Evolutionary conservation across 1,140 invertebrate species (phyloP).

Genomic region (Coboldia fuscipes): DNA sequence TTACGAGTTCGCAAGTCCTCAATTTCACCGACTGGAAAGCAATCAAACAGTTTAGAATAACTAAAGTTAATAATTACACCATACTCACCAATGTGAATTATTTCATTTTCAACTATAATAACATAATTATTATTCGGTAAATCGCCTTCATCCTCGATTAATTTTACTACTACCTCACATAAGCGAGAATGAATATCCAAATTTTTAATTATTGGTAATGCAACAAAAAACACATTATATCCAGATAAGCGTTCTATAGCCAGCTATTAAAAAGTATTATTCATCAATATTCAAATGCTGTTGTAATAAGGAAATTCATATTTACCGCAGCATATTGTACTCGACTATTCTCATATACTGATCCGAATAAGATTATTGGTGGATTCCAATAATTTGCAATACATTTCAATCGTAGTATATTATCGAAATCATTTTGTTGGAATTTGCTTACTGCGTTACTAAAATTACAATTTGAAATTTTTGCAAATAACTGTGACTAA

Average conservation of each 20-base stretch:
- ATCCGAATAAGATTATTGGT: constrained; percentile 8
- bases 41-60: not conserved
- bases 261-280: too few species aligned
- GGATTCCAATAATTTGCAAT: constrained; percentile 7
- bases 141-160: constrained; percentile 5
- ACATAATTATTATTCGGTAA: constrained; percentile 7
- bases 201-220: too few species aligned
- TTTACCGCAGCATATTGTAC: constrained; percentile 6
- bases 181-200: constrained; percentile 7
- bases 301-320: too few species aligned
- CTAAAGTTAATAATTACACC: constrained; percentile 1
- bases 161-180: constrained; percentile 6
- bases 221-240: too few species aligned
- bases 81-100: constrained; percentile 6
- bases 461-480: not conserved
- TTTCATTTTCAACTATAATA: constrained; percentile 4
- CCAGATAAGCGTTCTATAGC: too few species aligned
- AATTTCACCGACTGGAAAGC: constrained; percentile 6
- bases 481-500: not conserved
- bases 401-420: constrained; percentile 6
- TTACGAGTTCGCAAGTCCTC: not conserved
- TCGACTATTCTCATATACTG: constrained; percentile 2
- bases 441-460: constrained; percentile 6
- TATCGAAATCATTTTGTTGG: constrained; percentile 6
- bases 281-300: too few species aligned